Conservation (phyloP, 2,113 vertebrate genomes). For the Oreochromis spilurus region DNA sequence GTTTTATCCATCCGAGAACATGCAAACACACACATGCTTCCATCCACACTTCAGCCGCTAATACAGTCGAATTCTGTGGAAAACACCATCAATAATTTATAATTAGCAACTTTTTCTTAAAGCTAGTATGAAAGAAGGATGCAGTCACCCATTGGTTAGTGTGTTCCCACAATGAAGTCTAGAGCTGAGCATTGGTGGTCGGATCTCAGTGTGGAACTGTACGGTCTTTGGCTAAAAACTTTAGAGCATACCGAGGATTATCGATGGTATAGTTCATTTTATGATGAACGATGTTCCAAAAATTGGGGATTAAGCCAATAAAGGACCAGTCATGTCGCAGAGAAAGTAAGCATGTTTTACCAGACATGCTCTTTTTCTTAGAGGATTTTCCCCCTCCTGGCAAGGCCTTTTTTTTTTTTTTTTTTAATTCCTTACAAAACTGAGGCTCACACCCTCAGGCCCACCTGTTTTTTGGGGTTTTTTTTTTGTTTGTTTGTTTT, state of each 20-base stretch:
- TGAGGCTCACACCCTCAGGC: background rate
- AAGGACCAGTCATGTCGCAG: background rate
- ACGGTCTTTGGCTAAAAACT: background rate
- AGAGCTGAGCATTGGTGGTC: background rate
- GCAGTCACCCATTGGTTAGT: background rate
- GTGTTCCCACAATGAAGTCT: rapidly evolving
- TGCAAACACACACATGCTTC: background rate
- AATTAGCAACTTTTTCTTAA: background rate
- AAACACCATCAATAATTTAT: background rate
- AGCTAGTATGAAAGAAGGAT: background rate
- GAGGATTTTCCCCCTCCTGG: background rate
- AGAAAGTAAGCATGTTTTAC: background rate
- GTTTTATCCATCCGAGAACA: background rate
- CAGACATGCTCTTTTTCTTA: background rate
- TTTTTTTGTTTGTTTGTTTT: background rate
- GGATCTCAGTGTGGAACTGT: background rate
- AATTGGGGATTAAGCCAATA: background rate
- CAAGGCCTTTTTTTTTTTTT: background rate
- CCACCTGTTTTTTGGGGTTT: background rate
- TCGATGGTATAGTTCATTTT: background rate
- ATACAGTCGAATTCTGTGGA: background rate
- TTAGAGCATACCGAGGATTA: too few species aligned
- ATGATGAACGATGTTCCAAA: background rate
- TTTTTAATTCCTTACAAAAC: background rate
- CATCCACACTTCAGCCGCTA: background rate